Evolutionary conservation across 2,113 vertebrate genomes (phyloP).

Genomic region (Siniperca knerii): DNA sequence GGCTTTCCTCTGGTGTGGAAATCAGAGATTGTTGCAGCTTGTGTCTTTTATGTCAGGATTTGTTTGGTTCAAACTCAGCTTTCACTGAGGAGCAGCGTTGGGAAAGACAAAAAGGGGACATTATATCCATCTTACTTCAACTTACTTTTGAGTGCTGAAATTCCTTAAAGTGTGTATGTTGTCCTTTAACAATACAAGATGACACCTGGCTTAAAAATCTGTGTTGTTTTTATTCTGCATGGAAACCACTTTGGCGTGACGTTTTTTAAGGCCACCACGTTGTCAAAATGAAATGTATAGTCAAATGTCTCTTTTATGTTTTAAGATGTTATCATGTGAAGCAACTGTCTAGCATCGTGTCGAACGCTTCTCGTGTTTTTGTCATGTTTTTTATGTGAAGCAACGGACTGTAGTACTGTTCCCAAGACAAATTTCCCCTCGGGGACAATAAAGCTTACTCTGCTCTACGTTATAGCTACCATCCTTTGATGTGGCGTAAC

Average conservation of each 20-base stretch:
- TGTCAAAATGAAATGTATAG: no score
- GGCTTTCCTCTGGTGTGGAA: slow-evolving; percentile 42
- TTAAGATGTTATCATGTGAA: no score
- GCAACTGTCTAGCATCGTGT: no score
- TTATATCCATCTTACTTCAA: background rate
- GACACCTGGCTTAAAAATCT: slow-evolving; percentile 18
- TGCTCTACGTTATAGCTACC: slow-evolving; percentile 14
- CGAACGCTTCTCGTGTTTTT: no score
- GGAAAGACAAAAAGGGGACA: background rate
- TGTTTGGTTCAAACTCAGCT: slow-evolving; percentile 45
- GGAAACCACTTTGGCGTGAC: slow-evolving; percentile 22
- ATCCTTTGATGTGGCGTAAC: slow-evolving; percentile 32
- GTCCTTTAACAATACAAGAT: slow-evolving; percentile 5
- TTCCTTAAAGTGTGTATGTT: background rate
- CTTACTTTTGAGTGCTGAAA: slow-evolving; percentile 11
- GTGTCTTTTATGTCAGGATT: slow-evolving; percentile 40
- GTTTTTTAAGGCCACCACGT: background rate
- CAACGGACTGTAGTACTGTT: no score
- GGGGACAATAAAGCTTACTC: no score
- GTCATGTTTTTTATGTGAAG: no score
- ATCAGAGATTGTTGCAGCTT: slow-evolving; percentile 43
- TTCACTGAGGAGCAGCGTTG: slow-evolving; percentile 17
- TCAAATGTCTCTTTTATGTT: no score
- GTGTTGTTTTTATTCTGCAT: slow-evolving; percentile 5
- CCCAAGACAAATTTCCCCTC: no score